Evolutionary conservation across 2,888 invertebrate species (phyloP).

Genomic region (Helleia helle): DNA sequence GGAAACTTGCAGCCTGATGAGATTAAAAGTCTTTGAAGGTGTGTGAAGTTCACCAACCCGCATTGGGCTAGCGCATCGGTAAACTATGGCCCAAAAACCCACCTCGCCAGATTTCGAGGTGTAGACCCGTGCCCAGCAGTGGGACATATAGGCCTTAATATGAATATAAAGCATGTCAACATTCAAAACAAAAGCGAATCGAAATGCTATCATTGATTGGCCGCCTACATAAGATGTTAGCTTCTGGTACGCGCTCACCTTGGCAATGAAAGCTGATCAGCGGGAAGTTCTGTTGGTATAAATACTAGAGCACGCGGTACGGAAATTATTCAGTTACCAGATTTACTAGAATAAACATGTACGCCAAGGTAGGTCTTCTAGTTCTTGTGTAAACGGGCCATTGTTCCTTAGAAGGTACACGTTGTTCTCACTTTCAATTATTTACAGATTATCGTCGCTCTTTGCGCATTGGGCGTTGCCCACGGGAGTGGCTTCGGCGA

Average conservation of each 20-base stretch:
- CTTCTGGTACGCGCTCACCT: constrained; percentile 43
- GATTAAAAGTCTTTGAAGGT: no score
- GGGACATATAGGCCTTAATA: no score
- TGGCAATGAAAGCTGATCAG: constrained; percentile 69
- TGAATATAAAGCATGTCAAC: no score
- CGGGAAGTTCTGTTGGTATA: constrained; percentile 50
- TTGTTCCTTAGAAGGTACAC: no score
- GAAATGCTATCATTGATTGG: constrained; percentile 69
- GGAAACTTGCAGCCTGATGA: no score
- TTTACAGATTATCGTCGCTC: constrained; percentile 69
- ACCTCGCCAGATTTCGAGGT: no score
- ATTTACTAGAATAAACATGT: constrained; percentile 65
- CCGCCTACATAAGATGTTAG: constrained; percentile 32
- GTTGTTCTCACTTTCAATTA: not conserved
- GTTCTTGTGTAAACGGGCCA: not conserved
- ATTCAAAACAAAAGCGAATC: constrained; percentile 32
- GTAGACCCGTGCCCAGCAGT: no score
- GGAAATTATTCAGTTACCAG: constrained; percentile 70
- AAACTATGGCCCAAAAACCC: no score
- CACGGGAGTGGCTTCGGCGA: constrained; percentile 63
- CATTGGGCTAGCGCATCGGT: no score
- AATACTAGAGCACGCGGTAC: constrained; percentile 57
- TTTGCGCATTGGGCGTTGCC: constrained; percentile 74
- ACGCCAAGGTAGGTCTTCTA: constrained; percentile 61
- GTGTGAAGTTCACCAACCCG: no score